phyloP scores from a whole-genome alignment of 2,888 invertebrate genomes.

The Thymelicus lineola region DNA sequence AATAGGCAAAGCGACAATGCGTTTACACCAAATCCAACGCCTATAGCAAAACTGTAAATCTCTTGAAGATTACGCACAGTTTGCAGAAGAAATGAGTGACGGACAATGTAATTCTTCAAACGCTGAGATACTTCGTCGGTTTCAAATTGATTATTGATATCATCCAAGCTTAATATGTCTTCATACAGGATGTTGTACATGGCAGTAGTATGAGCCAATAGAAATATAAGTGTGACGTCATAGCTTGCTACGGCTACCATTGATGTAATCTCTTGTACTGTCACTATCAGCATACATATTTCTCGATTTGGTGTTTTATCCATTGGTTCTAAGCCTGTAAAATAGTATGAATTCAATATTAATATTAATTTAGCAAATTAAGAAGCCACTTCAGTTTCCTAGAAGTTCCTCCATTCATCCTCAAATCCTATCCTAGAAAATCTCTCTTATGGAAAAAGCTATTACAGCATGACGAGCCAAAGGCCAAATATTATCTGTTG shows the following conservation, averaged over 20 bases:
- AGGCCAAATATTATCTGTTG: too few species aligned
- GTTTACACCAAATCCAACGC: slow-evolving; percentile 49
- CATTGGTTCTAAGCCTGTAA: slow-evolving; percentile 25
- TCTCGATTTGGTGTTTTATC: slow-evolving; percentile 47
- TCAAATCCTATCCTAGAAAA: too few species aligned
- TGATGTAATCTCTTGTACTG: slow-evolving; percentile 50
- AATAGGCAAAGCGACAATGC: slow-evolving; percentile 53
- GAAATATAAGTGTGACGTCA: slow-evolving; percentile 51
- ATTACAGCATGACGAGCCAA: too few species aligned
- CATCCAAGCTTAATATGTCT: slow-evolving; percentile 48
- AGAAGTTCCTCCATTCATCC: too few species aligned
- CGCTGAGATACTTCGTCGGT: slow-evolving; percentile 39
- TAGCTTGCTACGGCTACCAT: slow-evolving; percentile 48
- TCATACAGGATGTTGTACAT: slow-evolving; percentile 51
- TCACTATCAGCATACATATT: slow-evolving; percentile 50
- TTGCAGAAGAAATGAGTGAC: slow-evolving; percentile 49
- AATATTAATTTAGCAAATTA: too few species aligned
- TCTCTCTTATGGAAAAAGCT: too few species aligned
- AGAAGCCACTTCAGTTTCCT: too few species aligned
- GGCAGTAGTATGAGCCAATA: slow-evolving; percentile 53
- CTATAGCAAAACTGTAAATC: slow-evolving; percentile 49
- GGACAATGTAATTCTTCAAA: slow-evolving; percentile 45
- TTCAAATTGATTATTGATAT: neutral
- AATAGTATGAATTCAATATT: slow-evolving; percentile 11
- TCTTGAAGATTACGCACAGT: slow-evolving; percentile 51